Evolutionary conservation across 1,140 invertebrate genomes (phyloP), one percentile per base, ranked within the genome.

Genomic region (Rhagoletis zephyria): DNA sequence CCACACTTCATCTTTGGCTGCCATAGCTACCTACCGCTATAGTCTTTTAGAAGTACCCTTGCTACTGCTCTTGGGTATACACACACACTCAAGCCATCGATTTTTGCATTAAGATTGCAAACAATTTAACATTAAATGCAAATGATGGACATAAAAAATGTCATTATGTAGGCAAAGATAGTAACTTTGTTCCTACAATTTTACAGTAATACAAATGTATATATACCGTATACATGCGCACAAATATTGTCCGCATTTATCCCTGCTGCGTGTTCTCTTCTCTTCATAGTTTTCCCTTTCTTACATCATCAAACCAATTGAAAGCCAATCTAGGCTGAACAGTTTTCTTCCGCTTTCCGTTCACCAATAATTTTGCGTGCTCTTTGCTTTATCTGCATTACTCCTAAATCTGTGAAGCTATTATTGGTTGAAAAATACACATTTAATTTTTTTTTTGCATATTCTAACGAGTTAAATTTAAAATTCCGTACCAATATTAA

Each of bases 61-160:
- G 42, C 74, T 9, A 9, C 51, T 2, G n/a, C 19, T 81, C n/a
- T 56, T n/a, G 48, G 48, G 74, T 81, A 48, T 30, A 30, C 74
- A 14, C 74, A 56, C 56, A 56, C 48, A 56, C 56, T 56, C 74
- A 48, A 19, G 74, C n/a, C 74, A 81, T 81, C 74, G 74, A 81
- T 81, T 81, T 81, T 48, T 81, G 19, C 48, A 48, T 42, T 56
- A 81, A 81, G 74, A 81, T 81, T 81, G 74, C 74, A 81, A 48
- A 81, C 45, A 81, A 59, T 81, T 81, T 81, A 81, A 81, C 74
- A 81, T 81, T 81, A 81, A 81, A 81, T 56, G 74, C 48, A 81
- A 81, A 81, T 81, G 45, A 30, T 56, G 45, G 74, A 45, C 45
- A 81, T 81, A 81, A 51, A 81, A 51, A 51, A 42, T 56, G 74